Conservation (phyloP, 2,888 invertebrate species). For the Pseudococcus viburni region DNA sequence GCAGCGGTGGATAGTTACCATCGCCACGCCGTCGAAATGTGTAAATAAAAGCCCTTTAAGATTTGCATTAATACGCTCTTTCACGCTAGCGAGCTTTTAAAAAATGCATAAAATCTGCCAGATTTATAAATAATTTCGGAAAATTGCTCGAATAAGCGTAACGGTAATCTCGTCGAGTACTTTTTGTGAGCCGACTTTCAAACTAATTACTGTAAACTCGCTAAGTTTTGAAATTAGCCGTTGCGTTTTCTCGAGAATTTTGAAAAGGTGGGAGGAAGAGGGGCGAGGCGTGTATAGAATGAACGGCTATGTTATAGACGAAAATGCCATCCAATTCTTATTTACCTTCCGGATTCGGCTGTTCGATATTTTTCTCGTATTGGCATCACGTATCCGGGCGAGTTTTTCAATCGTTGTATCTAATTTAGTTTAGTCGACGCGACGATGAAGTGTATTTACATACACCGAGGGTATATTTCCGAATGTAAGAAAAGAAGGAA, state of each 20-base stretch:
- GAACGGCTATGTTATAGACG: background rate
- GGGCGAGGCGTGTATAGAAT: background rate
- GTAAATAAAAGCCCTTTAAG: slow-evolving; percentile 22
- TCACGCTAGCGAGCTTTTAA: background rate
- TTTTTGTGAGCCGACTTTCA: slow-evolving; percentile 31
- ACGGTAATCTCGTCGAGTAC: slow-evolving; percentile 35
- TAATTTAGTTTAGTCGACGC: slow-evolving; percentile 23
- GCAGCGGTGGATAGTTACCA: background rate
- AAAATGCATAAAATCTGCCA: slow-evolving; percentile 38
- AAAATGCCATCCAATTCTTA: background rate
- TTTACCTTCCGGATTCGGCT: too few relatives aligned
- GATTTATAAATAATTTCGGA: slow-evolving; percentile 28
- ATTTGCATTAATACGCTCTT: slow-evolving; percentile 30
- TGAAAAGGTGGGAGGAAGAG: background rate
- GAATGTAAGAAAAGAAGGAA: background rate
- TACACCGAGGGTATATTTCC: background rate
- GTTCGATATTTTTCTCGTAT: background rate
- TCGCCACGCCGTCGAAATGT: background rate
- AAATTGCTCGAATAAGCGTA: slow-evolving; percentile 37
- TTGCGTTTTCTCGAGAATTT: background rate
- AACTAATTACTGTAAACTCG: slow-evolving; percentile 33
- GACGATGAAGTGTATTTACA: background rate
- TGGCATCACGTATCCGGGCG: background rate
- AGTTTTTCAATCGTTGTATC: slow-evolving; percentile 31
- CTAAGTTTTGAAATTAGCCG: slow-evolving; percentile 40